Evolutionary conservation across 1,140 invertebrate genomes (phyloP).

Genomic region (Drosophila triauraria): DNA sequence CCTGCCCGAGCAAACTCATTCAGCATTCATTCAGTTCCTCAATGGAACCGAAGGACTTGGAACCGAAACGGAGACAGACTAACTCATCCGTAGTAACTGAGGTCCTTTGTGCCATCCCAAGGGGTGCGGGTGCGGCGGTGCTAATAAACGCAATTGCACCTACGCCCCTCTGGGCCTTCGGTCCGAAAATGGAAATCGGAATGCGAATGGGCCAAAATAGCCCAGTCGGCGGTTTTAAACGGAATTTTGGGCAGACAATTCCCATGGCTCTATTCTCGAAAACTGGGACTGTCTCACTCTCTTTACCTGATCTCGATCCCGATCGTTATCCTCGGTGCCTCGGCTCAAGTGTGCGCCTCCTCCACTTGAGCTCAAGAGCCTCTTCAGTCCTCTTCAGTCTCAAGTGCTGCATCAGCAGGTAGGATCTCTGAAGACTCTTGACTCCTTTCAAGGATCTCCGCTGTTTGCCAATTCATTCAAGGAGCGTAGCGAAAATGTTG

Average conservation of each 20-base stretch:
- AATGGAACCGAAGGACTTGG: slow-evolving; percentile 53
- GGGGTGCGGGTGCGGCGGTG: slow-evolving; percentile 71
- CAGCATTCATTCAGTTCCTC: slow-evolving; percentile 60
- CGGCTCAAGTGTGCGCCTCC: slow-evolving; percentile 73
- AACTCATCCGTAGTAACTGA: slow-evolving; percentile 26
- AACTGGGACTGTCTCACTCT: slow-evolving; percentile 18
- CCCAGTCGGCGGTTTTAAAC: slow-evolving; percentile 81
- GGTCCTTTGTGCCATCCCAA: slow-evolving; percentile 46
- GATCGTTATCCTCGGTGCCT: slow-evolving; percentile 67
- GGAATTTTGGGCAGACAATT: slow-evolving; percentile 57
- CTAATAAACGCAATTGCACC: slow-evolving; percentile 85
- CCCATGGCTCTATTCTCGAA: slow-evolving; percentile 51
- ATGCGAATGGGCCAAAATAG: slow-evolving; percentile 52
- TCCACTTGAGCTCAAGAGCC: slow-evolving; percentile 76
- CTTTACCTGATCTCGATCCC: slow-evolving; percentile 22
- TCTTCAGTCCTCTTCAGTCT: slow-evolving; percentile 60
- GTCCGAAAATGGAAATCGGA: slow-evolving; percentile 34
- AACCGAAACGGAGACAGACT: slow-evolving; percentile 32
- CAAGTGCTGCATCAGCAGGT: slow-evolving; percentile 69
- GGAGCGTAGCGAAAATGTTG: slow-evolving; percentile 35
- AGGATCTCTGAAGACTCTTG: slow-evolving; percentile 37
- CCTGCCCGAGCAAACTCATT: slow-evolving; percentile 54
- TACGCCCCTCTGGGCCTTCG: slow-evolving; percentile 71
- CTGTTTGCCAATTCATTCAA: slow-evolving; percentile 60
- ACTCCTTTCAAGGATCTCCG: slow-evolving; percentile 45